Evolutionary conservation across 2,888 invertebrate genomes (phyloP).

Genomic region (Platycheirus albimanus): DNA sequence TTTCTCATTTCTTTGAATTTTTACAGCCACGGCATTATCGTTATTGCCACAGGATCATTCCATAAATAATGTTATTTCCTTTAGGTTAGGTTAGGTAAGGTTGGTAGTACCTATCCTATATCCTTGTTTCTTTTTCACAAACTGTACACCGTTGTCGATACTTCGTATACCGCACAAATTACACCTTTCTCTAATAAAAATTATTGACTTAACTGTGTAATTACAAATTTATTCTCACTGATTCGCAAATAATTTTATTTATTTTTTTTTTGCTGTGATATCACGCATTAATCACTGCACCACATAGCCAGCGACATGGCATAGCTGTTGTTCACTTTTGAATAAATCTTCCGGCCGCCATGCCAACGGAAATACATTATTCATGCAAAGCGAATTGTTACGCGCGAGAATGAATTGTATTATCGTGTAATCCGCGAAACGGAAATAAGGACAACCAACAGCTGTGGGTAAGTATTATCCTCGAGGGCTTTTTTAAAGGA

Average conservation of each 20-base stretch:
- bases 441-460: conserved; percentile 38
- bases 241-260: conserved; percentile 45
- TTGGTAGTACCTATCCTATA: not conserved
- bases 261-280: not conserved
- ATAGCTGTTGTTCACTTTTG: conserved; percentile 59
- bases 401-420: conserved; percentile 55
- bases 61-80: conserved; percentile 23
- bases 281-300: conserved; percentile 53
- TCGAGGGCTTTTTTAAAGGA: conserved; percentile 17
- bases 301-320: not conserved
- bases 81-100: too few species aligned
- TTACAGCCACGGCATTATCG: conserved; percentile 36
- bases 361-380: conserved; percentile 53
- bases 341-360: conserved; percentile 43
- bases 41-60: conserved; percentile 48
- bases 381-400: conserved; percentile 45
- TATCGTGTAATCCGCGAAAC: conserved; percentile 50
- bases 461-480: conserved; percentile 41
- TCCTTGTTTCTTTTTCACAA: not conserved
- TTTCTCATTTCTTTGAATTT: conserved; percentile 21
- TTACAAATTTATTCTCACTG: conserved; percentile 60
- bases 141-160: not conserved
- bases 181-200: not conserved
- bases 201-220: conserved; percentile 30
- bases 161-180: too few species aligned